A percentile compares a stretch with the other conserved stretches of the same genome.
phyloP scores from a whole-genome alignment of 2,797 vertebrate species.

The Anguilla obscura region DNA sequence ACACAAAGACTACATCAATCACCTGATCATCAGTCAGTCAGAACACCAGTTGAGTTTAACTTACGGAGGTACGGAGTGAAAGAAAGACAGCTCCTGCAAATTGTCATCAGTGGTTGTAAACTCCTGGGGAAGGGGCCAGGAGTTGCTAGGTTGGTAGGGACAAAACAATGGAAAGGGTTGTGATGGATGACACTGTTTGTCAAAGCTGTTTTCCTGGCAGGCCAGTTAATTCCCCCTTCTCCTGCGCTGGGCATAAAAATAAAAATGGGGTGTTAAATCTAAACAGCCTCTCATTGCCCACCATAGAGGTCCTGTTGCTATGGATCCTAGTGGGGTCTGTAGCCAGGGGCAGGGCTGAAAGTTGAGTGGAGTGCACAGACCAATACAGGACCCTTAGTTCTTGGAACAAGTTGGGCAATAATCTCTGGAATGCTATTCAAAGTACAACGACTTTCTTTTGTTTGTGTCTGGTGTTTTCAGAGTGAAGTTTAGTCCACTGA shows the following conservation, averaged over 20 bases:
- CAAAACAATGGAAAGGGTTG: constrained; percentile 27
- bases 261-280: constrained; percentile 36
- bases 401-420: constrained; percentile 27
- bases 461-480: not conserved
- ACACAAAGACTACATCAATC: not conserved
- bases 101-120: constrained; percentile 24
- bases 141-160: constrained; percentile 32
- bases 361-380: not conserved
- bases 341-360: not conserved
- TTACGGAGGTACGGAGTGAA: not conserved
- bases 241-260: constrained; percentile 26
- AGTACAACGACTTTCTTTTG: not conserved
- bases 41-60: not conserved
- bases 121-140: not conserved
- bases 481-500: not conserved
- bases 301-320: constrained; percentile 35
- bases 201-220: constrained; percentile 31
- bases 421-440: constrained; percentile 29
- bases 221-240: constrained; percentile 15
- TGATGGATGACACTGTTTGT: constrained; percentile 37
- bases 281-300: constrained; percentile 38
- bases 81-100: not conserved
- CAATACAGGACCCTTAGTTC: not conserved
- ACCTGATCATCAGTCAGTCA: not conserved
- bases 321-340: constrained; percentile 32